Base-by-base conservation (phyloP, 1,140 invertebrate species). In the Nomia melanderi region DNA sequence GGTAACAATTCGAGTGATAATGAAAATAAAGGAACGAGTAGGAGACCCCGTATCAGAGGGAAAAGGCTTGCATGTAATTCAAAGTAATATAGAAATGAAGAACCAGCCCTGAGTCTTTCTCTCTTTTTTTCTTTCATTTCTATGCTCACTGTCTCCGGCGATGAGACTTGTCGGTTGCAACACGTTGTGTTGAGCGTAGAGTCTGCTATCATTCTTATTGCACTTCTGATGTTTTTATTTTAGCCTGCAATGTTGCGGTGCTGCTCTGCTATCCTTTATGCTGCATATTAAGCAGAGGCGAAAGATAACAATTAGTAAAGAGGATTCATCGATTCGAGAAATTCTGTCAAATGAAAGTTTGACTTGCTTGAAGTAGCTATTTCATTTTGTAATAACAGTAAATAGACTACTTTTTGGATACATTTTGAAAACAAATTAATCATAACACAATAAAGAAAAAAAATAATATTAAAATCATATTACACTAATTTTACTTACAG, bases 231-330 rank as follows among this genome's bases (percentile, higher is more conserved):
- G 83, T 74, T 84, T 85, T 82, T 83, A 83, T 87, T 85, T 83
- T 87, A 84, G 86, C 79, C 85, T 87, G 85, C 87, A 84, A 84
- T 84, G 86, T 86, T 90, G 88, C 82, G 83, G 78, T 87, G 89
- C 77, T 86, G 85, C 84, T 84, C 88, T 89, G 90, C 88, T 89
- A 91, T 90, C 90, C 90, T 89, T 90, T 92, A 92, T 88, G 91
- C 91, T 92, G 91, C 91, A 79, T 91, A 87, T 92, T 82, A 92
- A 91, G 90, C 90, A 92, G 86, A 92, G 85, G 88, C 90, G 87
- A 92, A 91, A 92, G 86, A 89, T 79, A 87, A 88, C 84, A 84
- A 91, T 92, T 92, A 92, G 90, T 92, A 87, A 86, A 81, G 74
- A 74, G 77, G 83, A 84, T 77, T 78, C 57, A 66, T 67, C 65